Base-by-base conservation (phyloP, 2,888 invertebrate species). In the Helicoverpa assulta region DNA sequence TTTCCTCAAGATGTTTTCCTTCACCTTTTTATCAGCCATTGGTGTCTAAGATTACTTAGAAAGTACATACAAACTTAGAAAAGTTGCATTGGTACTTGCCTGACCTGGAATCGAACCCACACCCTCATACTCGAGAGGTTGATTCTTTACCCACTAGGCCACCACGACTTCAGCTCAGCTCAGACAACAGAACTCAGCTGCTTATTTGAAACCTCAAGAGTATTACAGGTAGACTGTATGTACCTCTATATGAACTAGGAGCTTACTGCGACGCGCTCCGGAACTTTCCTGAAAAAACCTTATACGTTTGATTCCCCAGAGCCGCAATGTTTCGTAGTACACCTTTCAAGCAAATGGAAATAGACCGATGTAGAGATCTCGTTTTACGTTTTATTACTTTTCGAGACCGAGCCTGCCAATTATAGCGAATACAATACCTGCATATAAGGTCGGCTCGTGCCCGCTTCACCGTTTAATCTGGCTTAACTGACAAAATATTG, bases 351-450 rank as follows among this genome's bases (percentile, higher is more conserved):
- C 47, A n/a, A 47, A 47, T n/a, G 47, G 47, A 47, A 47, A 47
- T 43, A 43, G 16, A 43, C 8, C 16, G 43, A 43, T 16, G 16
- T 43, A 43, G 40, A 40, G 16, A 40, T 12, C n/a, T 19, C 50
- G 40, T 57, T 74, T 21, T 5, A 54, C 18, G 14, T 67, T 75
- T 68, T 43, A 51, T 71, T 68, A 33, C 18, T 54, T 21, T 47
- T 43, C 16, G 21, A 26, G 40, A 8, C 55, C 4, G 26, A 8
- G 19, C 53, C 47, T 50, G 21, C 29, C 40, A 16, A 54, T 50
- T 51, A 19, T 51, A 50, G 10, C 40, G 14, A 16, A 21, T 21
- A 43, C 33, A 51, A 18, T 40, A 16, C 16, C 50, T 54, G 18
- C 40, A n/a, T 53, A 43, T 7, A 33, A 5, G 21, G 53, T n/a